Evolutionary conservation across 2,113 vertebrate genomes (phyloP).

Genomic region (Proterorhinus semilunaris): DNA sequence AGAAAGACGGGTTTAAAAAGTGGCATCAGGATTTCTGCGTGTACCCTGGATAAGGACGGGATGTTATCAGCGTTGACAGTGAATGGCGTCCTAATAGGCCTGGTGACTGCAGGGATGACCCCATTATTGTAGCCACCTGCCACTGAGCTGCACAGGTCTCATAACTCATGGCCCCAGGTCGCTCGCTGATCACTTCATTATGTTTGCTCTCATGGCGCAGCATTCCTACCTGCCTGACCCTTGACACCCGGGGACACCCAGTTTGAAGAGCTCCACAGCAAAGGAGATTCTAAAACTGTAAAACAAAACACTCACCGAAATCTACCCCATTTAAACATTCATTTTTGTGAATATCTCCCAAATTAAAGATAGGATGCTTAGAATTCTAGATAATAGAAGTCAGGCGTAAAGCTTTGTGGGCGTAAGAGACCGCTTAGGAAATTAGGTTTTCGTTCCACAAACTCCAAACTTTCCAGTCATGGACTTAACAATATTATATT

Average conservation of each 20-base stretch:
- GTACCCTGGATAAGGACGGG: background rate
- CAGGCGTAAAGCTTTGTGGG: too few species aligned
- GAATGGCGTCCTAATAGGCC: constrained; percentile 10
- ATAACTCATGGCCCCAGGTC: constrained; percentile 38
- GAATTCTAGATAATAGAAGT: too few species aligned
- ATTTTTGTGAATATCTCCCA: too few species aligned
- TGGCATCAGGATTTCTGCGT: too few species aligned
- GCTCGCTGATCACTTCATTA: constrained; percentile 59
- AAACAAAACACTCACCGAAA: constrained; percentile 10
- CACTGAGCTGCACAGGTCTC: constrained; percentile 21
- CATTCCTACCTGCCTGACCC: constrained; percentile 61
- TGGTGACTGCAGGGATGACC: constrained; percentile 38
- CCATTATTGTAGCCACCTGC: constrained; percentile 48
- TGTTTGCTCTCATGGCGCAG: constrained; percentile 45
- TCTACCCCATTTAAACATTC: too few species aligned
- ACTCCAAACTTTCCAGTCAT: too few species aligned
- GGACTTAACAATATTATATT: too few species aligned
- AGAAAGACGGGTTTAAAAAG: too few species aligned
- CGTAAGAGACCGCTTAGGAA: too few species aligned
- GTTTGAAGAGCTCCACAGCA: constrained; percentile 21
- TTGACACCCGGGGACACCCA: constrained; percentile 31
- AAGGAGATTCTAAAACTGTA: constrained; percentile 16
- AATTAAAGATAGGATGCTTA: too few species aligned
- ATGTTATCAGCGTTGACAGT: constrained; percentile 42
- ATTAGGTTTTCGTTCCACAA: too few species aligned